These are phyloP conservation scores for Notarius lentiginosus DNA, from an alignment of 2,113 vertebrate genomes.

Conservation along the genomic window DNA sequence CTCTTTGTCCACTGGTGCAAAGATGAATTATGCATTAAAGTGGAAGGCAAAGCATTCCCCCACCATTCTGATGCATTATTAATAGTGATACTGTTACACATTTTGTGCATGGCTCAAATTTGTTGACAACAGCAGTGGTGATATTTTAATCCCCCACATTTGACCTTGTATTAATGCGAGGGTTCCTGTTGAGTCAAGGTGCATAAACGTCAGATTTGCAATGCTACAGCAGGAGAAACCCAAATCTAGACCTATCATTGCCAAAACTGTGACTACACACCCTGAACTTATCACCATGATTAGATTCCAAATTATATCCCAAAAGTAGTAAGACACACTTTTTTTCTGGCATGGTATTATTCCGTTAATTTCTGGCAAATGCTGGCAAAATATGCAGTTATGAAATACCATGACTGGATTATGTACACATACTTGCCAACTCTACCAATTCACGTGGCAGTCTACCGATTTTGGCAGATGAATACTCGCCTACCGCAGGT, in stretches of 20 bases:
- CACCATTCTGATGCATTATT: constrained; percentile 49
- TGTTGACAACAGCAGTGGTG: constrained; percentile 44
- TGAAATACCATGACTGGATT: not conserved
- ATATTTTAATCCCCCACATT: constrained; percentile 38
- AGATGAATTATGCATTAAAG: constrained; percentile 47
- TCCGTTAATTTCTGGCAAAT: not conserved
- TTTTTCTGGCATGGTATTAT: not conserved
- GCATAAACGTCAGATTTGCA: constrained; percentile 1
- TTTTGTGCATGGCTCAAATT: constrained; percentile 46
- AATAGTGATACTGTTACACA: constrained; percentile 48
- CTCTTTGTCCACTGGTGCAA: not conserved
- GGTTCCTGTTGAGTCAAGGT: not conserved
- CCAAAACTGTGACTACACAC: not conserved
- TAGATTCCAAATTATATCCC: not conserved
- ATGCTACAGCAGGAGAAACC: not conserved
- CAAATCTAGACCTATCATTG: not conserved
- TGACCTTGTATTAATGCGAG: constrained; percentile 35
- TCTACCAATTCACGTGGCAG: no score
- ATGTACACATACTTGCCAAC: no score
- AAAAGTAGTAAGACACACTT: not conserved
- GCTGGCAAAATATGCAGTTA: not conserved
- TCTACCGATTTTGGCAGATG: no score
- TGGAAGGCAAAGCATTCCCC: constrained; percentile 31
- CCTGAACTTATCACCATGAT: not conserved
- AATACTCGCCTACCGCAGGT: no score